Evolutionary conservation across 1,140 invertebrate species (phyloP).

Genomic region (Bombus superbus): DNA sequence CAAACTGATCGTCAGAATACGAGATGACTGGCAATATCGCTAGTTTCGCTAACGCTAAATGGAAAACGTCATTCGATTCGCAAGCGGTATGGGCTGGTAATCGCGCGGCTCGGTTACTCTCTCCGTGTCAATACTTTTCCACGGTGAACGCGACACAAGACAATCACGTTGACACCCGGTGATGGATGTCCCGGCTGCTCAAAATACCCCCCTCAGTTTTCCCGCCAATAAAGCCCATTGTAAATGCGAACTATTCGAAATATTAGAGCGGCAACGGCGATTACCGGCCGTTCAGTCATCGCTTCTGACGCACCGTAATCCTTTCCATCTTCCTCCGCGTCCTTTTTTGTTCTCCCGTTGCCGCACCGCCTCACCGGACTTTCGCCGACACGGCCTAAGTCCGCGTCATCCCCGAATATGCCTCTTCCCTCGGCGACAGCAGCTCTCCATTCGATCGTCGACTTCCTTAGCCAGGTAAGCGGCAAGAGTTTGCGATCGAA

Average conservation of each 20-base stretch:
- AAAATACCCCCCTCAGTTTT: conserved; percentile 79
- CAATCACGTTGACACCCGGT: conserved; percentile 83
- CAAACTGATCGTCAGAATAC: not conserved
- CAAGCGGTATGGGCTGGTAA: not conserved
- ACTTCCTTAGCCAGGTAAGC: conserved; percentile 4
- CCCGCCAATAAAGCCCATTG: conserved; percentile 82
- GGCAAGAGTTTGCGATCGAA: conserved; percentile 31
- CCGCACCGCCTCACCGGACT: not conserved
- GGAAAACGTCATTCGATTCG: conserved; percentile 3
- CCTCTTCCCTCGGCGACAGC: not conserved
- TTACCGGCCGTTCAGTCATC: conserved; percentile 82
- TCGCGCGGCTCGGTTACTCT: not conserved
- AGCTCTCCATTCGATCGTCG: conserved; percentile 4
- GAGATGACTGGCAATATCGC: not conserved
- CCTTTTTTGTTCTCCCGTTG: conserved; percentile 14
- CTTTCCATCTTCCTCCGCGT: conserved; percentile 77
- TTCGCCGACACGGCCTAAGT: not conserved
- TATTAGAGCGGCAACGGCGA: conserved; percentile 80
- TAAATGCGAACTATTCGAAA: conserved; percentile 84
- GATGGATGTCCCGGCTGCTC: conserved; percentile 80
- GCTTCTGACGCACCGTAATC: conserved; percentile 82
- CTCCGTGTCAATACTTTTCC: conserved; percentile 78
- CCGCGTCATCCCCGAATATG: conserved; percentile 2
- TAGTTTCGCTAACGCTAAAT: not conserved
- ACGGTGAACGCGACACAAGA: conserved; percentile 75